Evolutionary conservation across 1,140 invertebrate genomes (phyloP), one percentile per base, ranked within the genome.

Genomic region (Dendroctonus valens): DNA sequence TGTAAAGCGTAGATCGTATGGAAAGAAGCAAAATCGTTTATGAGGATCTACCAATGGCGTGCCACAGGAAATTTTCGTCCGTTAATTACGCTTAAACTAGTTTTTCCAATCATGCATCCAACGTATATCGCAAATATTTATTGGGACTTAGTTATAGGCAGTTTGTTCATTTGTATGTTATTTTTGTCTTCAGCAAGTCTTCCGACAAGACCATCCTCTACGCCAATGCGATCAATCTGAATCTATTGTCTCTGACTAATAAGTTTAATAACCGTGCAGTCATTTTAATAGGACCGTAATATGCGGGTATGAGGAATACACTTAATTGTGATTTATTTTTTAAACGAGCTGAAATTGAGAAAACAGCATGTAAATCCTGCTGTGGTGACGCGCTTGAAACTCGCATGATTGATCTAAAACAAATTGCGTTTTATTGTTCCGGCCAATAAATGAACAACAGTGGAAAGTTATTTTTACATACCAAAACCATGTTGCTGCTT

Each of bases 261-360:
- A 58, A 58, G 55, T 42, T 58, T 58, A 58, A 58, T 58, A 58
- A 42, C 41, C 41, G 41, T 42, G 41, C 53, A 55, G 40, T n/a
- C 9, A n/a, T 40, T 58, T 58, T 42, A 60, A 50, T 60, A 60
- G 48, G 44, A 44, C 11, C 58, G 44, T 60, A 60, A 60, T 60
- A 60, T 60, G 58, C 58, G 58, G 58, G 58, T 60, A 60, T 49
- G 26, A 49, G 58, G 12, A 60, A 60, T 50, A 48, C 14, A 60
- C 44, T 60, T 60, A 60, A 60, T 60, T 49, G 58, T 9, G 58
- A 60, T 60, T 60, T 60, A 60, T 60, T 60, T 60, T 60, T 60
- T 60, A 60, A 50, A 60, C 58, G 58, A 60, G 12, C 46, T 48
- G 48, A 60, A 60, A 60, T 39, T n/a, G 58, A 49, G 58, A 50